These are phyloP conservation scores for Syngnathus rostellatus DNA, from an alignment of 2,797 vertebrate species.

Conservation along the genomic window DNA sequence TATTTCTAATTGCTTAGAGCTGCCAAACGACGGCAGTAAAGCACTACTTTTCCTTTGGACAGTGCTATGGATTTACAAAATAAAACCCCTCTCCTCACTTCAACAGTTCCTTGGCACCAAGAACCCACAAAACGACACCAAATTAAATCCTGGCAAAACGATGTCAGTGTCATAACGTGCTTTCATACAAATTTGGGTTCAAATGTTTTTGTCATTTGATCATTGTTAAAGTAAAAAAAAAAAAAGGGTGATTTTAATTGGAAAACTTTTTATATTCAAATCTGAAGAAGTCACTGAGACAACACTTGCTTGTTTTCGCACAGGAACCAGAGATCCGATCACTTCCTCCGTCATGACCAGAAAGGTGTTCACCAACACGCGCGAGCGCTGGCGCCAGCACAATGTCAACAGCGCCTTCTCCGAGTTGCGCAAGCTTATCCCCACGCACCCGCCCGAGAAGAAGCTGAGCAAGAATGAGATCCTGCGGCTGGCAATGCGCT, in stretches of 20 bases:
- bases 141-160: neutral
- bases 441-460: constrained; percentile 94
- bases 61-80: neutral
- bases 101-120: neutral
- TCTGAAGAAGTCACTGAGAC: neutral
- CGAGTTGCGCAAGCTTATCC: constrained; percentile 91
- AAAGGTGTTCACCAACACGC: constrained; percentile 90
- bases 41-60: neutral
- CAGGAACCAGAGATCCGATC: neutral
- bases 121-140: neutral
- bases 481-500: constrained; percentile 91
- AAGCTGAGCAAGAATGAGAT: constrained; percentile 99
- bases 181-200: no score
- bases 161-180: no score
- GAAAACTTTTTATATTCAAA: neutral
- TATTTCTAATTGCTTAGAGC: neutral
- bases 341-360: constrained; percentile 75
- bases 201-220: no score
- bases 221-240: no score
- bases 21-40: neutral
- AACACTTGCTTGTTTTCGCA: neutral
- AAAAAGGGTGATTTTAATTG: no score
- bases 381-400: constrained; percentile 95
- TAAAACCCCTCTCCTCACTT: neutral
- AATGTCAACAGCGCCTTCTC: constrained; percentile 94